Evolutionary conservation across 2,888 invertebrate genomes (phyloP), one percentile per base, ranked within the genome.

Genomic region (Hirtodrosophila trivittata): DNA sequence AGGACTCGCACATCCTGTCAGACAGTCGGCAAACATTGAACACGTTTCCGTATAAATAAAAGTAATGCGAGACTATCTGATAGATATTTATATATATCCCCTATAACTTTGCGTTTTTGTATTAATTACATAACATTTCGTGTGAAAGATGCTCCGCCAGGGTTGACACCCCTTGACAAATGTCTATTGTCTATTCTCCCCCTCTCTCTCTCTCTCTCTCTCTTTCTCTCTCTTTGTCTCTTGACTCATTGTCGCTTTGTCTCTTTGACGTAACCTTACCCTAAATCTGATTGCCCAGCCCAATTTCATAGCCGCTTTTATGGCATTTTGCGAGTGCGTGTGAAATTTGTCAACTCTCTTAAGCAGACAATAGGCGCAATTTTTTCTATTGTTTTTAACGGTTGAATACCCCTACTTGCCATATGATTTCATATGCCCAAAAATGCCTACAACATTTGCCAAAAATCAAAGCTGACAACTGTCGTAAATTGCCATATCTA

Each of bases 271-370:
- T 47, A 67, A 69, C 59, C 69, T 52, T 56, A 21, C 58, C 62
- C 70, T 33, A 47, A 59, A 35, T 49, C 46, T 37, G 56, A 64
- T 64, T 64, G 56, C 57, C 73, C 64, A 55, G 67, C 59, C 72
- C 73, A 64, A 72, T 67, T 63, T 67, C 72, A 46, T 46, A 54
- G 30, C 33, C 37, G 47, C 64, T 69, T 54, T 74, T 70, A 64
- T 69, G 72, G 55, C 64, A 58, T 59, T 21, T 75, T 59, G 59
- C 62, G 69, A 75, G 69, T 75, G 76, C 76, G 75, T 76, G 76
- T 73, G 76, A 76, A 75, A 75, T 76, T 76, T 76, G 69, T 76
- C 76, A 74, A 66, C 65, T 76, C 57, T 58, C 33, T 12, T n/a
- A n/a, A n/a, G n/a, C 32, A 54, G 43, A 75, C 74, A 74, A 74